Base-by-base conservation (phyloP, 2,888 invertebrate genomes). In the Miltochrista miniata region DNA sequence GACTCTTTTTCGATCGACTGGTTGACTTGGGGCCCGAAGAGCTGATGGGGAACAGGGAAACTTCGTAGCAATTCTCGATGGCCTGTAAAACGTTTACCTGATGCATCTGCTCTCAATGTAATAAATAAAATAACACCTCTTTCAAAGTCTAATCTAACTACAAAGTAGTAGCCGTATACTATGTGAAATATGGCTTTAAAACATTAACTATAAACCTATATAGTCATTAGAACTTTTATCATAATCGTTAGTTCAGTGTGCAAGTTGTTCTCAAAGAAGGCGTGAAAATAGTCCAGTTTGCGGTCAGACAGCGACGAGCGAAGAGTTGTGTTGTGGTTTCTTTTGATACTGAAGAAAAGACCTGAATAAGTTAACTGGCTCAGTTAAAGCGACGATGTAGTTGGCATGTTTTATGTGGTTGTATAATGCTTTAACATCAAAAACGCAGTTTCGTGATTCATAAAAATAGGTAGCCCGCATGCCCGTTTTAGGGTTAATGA, bases 161-260 rank as follows among this genome's bases (percentile, higher is more conserved):
- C 2, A 24, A 24, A 4, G 5, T 5, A 24, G 18, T 24, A 24
- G 18, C 5, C 5, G 18, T 24, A 5, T 24, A 5, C 18, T 67
- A 38, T 63, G 68, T 51, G 68, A 67, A 64, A 15, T 49, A 24
- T 15, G 30, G 33, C 42, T 49, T 37, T 30, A 40, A 18, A 45
- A 31, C 38, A 15, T 40, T 40, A n/a, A 24, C 5, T 24, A 50
- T 40, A 40, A 40, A 45, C 35, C 33, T 37, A 31, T 30, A 14
- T 14, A 44, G 39, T 11, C 37, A 34, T 48, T 43, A 43, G 2
- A 42, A 18, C 42, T 33, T 33, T 48, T 43, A 43, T 48, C 33
- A 34, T 34, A 44, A 43, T 38, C 31, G 43, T 31, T 37, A 31
- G 18, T 24, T n/a, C 41, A 40, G 29, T 41, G 48, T 30, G 15